Base-by-base conservation (phyloP, 2,888 invertebrate genomes). In the Liopterus haemorrhoidalis region DNA sequence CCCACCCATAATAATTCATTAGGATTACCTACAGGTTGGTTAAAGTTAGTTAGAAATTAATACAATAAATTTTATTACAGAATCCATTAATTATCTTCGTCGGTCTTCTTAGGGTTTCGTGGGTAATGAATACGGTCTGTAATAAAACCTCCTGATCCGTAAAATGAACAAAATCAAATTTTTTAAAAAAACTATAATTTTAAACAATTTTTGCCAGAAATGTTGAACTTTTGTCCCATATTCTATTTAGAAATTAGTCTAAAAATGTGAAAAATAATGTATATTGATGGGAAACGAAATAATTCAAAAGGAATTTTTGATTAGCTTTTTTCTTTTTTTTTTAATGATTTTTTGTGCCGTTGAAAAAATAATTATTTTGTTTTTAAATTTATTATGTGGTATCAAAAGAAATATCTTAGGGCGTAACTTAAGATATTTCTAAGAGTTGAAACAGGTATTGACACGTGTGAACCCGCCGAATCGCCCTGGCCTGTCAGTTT, bases 21-120 rank as follows among this genome's bases (percentile, higher is more conserved):
- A 57, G 79, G 81, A 57, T 69, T 82, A 65, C 77, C 78, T 46
- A 63, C 78, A 66, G 78, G 78, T 78, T 68, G 65, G 54, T 50
- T 32, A 25, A 25, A 25, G 4, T n/a, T 25, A 11, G 14, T 11
- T n/a, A 2, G 15, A 32, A 32, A 32, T 32, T 16, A 6, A 18
- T 12, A 32, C 5, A 32, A 32, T 15, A 14, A 32, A 14, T 32
- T n/a, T 15, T 5, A n/a, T n/a, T n/a, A n/a, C n/a, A n/a, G n/a
- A n/a, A n/a, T n/a, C n/a, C n/a, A n/a, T n/a, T n/a, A n/a, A n/a
- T n/a, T 15, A 32, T 15, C 12, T 14, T 12, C 4, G 15, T 31
- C 3, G 31, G 4, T 6, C 9, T 22, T 6, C 9, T 22, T 22
- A 22, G 22, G 5, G 5, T 8, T 22, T 6, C 22, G 22, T 22